Conservation (phyloP, 2,797 vertebrate genomes). For the Chelon auratus region DNA sequence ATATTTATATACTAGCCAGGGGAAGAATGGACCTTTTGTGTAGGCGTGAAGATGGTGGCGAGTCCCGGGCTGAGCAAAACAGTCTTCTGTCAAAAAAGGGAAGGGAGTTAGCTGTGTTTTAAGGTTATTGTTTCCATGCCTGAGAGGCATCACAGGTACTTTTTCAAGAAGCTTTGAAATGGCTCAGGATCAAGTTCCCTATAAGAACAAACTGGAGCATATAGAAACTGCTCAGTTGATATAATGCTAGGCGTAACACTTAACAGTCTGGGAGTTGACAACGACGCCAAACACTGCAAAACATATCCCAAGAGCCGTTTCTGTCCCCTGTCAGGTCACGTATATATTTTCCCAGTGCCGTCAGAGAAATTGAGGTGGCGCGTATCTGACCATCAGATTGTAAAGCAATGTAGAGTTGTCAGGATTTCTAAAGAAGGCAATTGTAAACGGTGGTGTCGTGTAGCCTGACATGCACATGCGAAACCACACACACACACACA, state of each 20-base stretch:
- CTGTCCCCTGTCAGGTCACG: conserved; percentile 57
- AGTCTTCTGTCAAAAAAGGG: conserved; percentile 57
- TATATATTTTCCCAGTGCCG: conserved; percentile 44
- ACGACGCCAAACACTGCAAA: conserved; percentile 55
- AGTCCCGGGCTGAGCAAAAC: conserved; percentile 55
- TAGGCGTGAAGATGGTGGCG: conserved; percentile 52
- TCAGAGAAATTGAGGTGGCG: conserved; percentile 26
- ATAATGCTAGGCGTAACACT: conserved; percentile 59
- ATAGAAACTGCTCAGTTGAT: conserved; percentile 58
- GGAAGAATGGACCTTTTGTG: conserved; percentile 75
- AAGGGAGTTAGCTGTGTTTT: conserved; percentile 55
- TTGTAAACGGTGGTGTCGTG: conserved; percentile 25
- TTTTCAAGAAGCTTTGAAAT: conserved; percentile 66
- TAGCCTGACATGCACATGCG: conserved; percentile 29
- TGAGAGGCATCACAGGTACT: conserved; percentile 51
- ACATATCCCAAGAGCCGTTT: conserved; percentile 62
- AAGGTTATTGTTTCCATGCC: conserved; percentile 66
- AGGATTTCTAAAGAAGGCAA: conserved; percentile 29
- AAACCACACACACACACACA: conserved; percentile 27
- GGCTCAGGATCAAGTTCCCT: conserved; percentile 70
- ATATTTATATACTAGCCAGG: conserved; percentile 78
- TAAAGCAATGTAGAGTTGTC: conserved; percentile 38
- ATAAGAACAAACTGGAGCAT: conserved; percentile 40
- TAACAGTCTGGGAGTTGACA: conserved; percentile 61
- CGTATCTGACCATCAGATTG: conserved; percentile 60